These are phyloP conservation scores for Dioctria linearis DNA, from an alignment of 2,888 invertebrate genomes.

Conservation along the genomic window DNA sequence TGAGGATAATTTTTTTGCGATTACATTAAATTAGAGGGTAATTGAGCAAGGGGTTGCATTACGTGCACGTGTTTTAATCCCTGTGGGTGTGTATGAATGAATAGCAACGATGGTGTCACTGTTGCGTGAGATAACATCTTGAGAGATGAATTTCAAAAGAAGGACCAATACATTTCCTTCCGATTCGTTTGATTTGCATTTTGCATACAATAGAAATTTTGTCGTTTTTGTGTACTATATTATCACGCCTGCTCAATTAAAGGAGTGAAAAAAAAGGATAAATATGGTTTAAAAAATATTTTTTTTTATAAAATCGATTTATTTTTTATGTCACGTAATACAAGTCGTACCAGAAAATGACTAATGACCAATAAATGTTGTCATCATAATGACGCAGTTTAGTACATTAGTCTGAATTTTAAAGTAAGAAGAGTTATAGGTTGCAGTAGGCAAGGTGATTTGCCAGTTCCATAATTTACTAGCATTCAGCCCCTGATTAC, in stretches of 20 bases:
- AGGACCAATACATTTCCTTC: constrained; percentile 12
- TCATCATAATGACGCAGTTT: too few relatives aligned
- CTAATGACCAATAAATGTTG: too few relatives aligned
- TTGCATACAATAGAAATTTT: neutral
- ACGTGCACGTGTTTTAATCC: constrained; percentile 56
- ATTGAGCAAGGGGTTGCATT: constrained; percentile 59
- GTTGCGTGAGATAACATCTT: constrained; percentile 45
- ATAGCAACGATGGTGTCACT: constrained; percentile 23
- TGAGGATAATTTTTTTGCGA: constrained; percentile 59
- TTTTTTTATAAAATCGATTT: too few relatives aligned
- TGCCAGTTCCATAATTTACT: too few relatives aligned
- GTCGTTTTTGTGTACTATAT: neutral
- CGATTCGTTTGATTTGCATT: constrained; percentile 4
- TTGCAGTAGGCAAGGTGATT: too few relatives aligned
- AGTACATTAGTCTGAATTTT: too few relatives aligned
- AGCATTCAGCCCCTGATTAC: too few relatives aligned
- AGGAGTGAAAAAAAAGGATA: neutral
- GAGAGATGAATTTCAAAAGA: constrained; percentile 45
- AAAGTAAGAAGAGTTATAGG: too few relatives aligned
- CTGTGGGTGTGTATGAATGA: constrained; percentile 23
- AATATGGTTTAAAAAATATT: neutral
- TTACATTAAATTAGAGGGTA: constrained; percentile 59
- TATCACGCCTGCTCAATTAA: neutral
- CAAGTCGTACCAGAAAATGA: too few relatives aligned
- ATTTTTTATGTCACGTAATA: too few relatives aligned